These are phyloP conservation scores for Parazoanthus atlanticus DNA, from an alignment of 92 coral and sea anemone species.

Conservation along the genomic window DNA sequence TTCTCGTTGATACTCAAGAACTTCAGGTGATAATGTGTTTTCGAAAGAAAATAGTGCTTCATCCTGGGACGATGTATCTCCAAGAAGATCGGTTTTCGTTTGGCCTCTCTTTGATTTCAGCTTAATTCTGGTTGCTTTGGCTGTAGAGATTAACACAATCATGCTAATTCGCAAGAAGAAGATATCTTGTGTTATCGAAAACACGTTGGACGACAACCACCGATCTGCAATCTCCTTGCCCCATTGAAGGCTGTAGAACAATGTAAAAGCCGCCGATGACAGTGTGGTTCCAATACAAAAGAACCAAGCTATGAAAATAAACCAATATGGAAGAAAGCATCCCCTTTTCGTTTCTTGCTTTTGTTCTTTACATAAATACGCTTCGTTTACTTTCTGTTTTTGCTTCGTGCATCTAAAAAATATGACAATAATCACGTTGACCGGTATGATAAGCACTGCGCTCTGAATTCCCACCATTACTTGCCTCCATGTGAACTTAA, in stretches of 20 bases:
- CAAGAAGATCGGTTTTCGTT: too few relatives aligned
- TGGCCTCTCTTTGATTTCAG: background rate
- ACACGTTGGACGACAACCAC: conserved; percentile 21
- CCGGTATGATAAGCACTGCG: conserved; percentile 50
- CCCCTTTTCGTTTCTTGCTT: background rate
- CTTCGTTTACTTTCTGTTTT: background rate
- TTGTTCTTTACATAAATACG: background rate
- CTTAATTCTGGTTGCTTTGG: background rate
- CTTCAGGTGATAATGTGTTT: background rate
- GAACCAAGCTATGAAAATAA: conserved; percentile 23
- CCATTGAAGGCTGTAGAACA: conserved; percentile 39
- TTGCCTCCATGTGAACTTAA: conserved; percentile 60
- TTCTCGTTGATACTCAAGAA: conserved; percentile 14
- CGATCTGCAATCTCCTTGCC: conserved; percentile 26
- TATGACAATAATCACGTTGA: conserved; percentile 49
- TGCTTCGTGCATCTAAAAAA: conserved; percentile 35
- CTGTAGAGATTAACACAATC: background rate
- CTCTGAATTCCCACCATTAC: conserved; percentile 63
- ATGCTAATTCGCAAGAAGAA: background rate
- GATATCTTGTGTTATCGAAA: conserved; percentile 8
- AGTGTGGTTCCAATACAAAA: conserved; percentile 5
- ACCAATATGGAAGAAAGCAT: background rate
- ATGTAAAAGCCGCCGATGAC: conserved; percentile 14
- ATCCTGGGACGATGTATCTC: background rate
- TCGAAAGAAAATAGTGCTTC: background rate